phyloP scores from a whole-genome alignment of 1,140 invertebrate species.

The Probaryconus sp. region DNA sequence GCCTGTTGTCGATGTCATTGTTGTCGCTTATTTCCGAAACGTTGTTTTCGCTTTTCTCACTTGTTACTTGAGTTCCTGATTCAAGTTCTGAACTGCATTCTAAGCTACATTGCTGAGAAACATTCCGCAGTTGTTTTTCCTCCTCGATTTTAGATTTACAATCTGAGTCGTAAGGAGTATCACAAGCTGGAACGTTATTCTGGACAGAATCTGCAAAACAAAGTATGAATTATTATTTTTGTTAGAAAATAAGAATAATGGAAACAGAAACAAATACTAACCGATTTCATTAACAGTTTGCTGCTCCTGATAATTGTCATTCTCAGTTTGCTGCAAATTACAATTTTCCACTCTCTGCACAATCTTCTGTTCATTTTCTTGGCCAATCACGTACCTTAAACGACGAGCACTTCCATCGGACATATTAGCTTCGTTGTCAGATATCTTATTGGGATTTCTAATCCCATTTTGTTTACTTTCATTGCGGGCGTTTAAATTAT shows the following conservation, averaged over 20 bases:
- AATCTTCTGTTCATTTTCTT: slow-evolving; percentile 67
- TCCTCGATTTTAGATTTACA: slow-evolving; percentile 77
- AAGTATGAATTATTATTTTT: too few relatives aligned
- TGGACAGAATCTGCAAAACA: slow-evolving; percentile 31
- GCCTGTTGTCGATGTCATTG: slow-evolving; percentile 50
- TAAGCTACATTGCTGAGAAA: slow-evolving; percentile 80
- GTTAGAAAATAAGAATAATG: slow-evolving; percentile 15
- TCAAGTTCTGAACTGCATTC: slow-evolving; percentile 87
- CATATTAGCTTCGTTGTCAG: slow-evolving; percentile 79
- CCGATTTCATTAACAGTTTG: slow-evolving; percentile 50
- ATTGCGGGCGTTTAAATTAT: slow-evolving; percentile 87
- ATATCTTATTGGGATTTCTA: slow-evolving; percentile 83
- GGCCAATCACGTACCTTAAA: slow-evolving; percentile 71
- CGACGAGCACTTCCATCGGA: slow-evolving; percentile 73
- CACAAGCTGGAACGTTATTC: slow-evolving; percentile 52
- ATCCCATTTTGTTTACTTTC: slow-evolving; percentile 80
- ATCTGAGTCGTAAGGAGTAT: slow-evolving; percentile 70
- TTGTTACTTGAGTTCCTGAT: slow-evolving; percentile 81
- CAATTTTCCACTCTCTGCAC: slow-evolving; percentile 67
- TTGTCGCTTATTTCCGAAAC: slow-evolving; percentile 72
- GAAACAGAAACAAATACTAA: too few relatives aligned
- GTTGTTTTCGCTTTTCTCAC: slow-evolving; percentile 73
- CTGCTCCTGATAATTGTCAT: slow-evolving; percentile 42
- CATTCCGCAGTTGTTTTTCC: slow-evolving; percentile 78
- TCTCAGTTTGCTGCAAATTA: slow-evolving; percentile 15